Base-by-base conservation (phyloP, 2,888 invertebrate genomes). In the Calliopum simillimum region DNA sequence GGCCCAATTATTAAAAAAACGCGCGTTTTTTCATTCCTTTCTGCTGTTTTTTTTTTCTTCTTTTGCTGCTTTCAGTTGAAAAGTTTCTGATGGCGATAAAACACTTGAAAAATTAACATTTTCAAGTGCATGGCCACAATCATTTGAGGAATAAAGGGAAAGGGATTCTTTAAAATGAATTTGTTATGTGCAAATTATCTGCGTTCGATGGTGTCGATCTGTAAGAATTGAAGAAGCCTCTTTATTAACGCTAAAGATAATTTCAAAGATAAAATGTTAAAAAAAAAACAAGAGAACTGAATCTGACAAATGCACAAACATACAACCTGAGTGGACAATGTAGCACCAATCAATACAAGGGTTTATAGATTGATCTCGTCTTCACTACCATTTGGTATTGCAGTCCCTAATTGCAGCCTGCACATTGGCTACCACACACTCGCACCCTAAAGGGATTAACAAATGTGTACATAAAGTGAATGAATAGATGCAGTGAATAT, bases 61-160 rank as follows among this genome's bases (percentile, higher is more conserved):
- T n/a, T n/a, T 47, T 51, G 46, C n/a, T 51, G 43, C 6, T 47
- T 13, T 14, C 21, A 13, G 19, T 53, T 55, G 43, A 55, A 67
- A 33, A 33, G 33, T 33, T 33, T 14, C 33, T n/a, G 41, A 68
- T 62, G 65, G 59, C 63, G 64, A 64, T 61, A 59, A 67, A 59
- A 14, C 41, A 58, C 68, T 71, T 68, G 49, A 58, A 56, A 65
- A 71, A 63, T 71, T 63, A 43, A 63, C 70, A 68, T 63, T 63
- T 44, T 49, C 19, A 62, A 71, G 68, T 59, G 44, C 51, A 56
- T 58, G 56, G 33, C 46, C 70, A 33, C 66, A 66, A 51, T 66
- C 33, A 59, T 43, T 14, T 16, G 13, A 43, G 55, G 1, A 33
- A 33, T 8, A 25, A 33, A 33, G 33, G 33, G 33, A 1, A 33